phyloP scores from a whole-genome alignment of 2,113 vertebrate species.

The Lamprologus ornatipinnis region DNA sequence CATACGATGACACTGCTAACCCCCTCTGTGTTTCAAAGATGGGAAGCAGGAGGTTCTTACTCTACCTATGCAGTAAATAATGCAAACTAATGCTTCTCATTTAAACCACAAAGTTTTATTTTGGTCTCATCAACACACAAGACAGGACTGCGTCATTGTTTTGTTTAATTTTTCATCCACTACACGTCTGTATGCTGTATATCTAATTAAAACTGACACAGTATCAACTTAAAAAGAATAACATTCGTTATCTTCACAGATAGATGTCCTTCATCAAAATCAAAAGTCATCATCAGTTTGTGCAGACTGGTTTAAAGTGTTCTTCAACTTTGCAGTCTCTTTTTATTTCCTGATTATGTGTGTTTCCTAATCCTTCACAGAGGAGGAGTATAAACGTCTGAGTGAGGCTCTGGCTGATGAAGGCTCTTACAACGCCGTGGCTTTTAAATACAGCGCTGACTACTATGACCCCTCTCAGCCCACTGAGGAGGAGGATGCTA shows the following conservation, averaged over 20 bases:
- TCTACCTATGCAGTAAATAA: not conserved
- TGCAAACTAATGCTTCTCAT: not conserved
- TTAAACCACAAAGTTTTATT: not conserved
- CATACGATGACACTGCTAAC: not conserved
- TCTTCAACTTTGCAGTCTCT: not conserved
- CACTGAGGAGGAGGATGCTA: conserved; percentile 91
- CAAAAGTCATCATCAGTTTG: not conserved
- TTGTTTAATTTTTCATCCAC: not conserved
- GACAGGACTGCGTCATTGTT: not conserved
- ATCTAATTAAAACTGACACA: not conserved
- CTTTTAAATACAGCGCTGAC: conserved; percentile 90
- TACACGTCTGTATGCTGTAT: not conserved
- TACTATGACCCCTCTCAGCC: conserved; percentile 98
- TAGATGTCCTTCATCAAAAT: not conserved
- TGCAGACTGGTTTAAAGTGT: not conserved
- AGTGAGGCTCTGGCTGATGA: conserved; percentile 95
- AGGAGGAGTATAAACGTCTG: conserved; percentile 97
- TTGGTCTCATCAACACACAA: not conserved
- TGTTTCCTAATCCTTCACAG: conserved; percentile 60
- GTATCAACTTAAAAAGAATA: not conserved
- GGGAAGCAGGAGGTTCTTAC: not conserved
- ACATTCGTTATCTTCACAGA: not conserved
- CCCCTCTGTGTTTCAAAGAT: not conserved
- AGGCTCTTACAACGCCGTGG: conserved; percentile 88
- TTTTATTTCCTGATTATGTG: not conserved